These are phyloP conservation scores for Sebastes reedi DNA, from an alignment of 2,797 vertebrate species.

Conservation along the genomic window DNA sequence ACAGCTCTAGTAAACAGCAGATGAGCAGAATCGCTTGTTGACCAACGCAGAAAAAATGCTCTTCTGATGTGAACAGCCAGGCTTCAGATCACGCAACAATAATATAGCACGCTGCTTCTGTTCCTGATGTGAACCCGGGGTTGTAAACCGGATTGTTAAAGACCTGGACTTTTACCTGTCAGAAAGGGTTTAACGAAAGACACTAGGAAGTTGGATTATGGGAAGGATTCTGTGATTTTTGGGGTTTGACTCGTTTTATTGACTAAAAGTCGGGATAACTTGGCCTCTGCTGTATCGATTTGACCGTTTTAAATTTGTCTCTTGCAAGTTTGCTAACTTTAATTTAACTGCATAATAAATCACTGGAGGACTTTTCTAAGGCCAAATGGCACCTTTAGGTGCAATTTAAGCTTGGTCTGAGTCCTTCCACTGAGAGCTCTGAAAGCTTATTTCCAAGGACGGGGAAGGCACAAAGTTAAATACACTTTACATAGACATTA, in stretches of 20 bases:
- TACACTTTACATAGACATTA: conserved; percentile 1
- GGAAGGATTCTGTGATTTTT: neutral
- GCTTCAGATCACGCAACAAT: no score
- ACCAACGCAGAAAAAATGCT: no score
- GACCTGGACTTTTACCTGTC: neutral
- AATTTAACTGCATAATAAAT: neutral
- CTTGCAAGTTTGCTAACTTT: neutral
- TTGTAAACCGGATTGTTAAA: neutral
- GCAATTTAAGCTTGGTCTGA: neutral
- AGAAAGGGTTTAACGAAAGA: neutral
- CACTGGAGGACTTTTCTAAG: neutral
- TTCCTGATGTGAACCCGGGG: no score
- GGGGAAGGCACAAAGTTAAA: neutral
- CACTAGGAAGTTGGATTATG: neutral
- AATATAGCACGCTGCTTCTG: fast-evolving
- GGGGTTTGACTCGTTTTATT: neutral
- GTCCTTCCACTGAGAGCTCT: neutral
- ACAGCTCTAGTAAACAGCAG: no score
- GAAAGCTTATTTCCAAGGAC: neutral
- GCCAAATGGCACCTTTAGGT: neutral
- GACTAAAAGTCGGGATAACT: neutral
- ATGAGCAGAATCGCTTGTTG: no score
- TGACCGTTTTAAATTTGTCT: neutral
- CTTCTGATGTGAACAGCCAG: no score
- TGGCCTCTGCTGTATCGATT: neutral